These are phyloP conservation scores for Lagria hirta DNA, from an alignment of 2,888 invertebrate genomes.

Conservation along the genomic window DNA sequence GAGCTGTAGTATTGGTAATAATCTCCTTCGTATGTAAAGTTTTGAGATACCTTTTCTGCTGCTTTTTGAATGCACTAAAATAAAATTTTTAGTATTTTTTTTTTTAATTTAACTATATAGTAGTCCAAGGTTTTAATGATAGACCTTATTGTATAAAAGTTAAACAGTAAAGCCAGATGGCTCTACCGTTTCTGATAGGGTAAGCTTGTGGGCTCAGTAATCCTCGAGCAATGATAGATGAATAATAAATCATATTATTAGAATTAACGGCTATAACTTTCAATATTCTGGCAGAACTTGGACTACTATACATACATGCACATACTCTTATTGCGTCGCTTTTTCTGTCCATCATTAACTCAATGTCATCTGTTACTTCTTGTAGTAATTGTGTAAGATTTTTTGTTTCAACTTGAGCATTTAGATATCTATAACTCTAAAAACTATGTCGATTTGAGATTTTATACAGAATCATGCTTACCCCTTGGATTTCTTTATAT, in stretches of 20 bases:
- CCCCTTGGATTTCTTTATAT: constrained; percentile 73
- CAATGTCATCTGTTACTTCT: constrained; percentile 79
- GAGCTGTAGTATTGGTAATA: constrained; percentile 74
- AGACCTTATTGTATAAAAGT: no score
- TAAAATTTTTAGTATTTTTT: constrained; percentile 17
- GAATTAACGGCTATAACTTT: no score
- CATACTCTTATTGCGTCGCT: constrained; percentile 89
- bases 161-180: no score
- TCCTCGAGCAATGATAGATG: no score
- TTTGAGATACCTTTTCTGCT: constrained; percentile 70
- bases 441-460: constrained; percentile 19
- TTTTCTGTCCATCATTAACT: constrained; percentile 82
- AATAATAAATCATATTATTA: no score
- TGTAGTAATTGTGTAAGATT: constrained; percentile 77
- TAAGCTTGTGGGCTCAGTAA: no score
- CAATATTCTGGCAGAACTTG: background rate
- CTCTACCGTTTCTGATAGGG: no score
- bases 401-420: constrained; percentile 77
- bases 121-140: no score
- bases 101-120: background rate
- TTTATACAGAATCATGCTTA: constrained; percentile 44
- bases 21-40: constrained; percentile 58
- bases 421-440: constrained; percentile 77
- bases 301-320: background rate
- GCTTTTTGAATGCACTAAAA: constrained; percentile 73